Percentiles rank a stretch among this genome's conserved stretches.
Evolutionary conservation across 2,797 vertebrate species (phyloP).

Genomic region (Lepilemur septentrionalis): DNA sequence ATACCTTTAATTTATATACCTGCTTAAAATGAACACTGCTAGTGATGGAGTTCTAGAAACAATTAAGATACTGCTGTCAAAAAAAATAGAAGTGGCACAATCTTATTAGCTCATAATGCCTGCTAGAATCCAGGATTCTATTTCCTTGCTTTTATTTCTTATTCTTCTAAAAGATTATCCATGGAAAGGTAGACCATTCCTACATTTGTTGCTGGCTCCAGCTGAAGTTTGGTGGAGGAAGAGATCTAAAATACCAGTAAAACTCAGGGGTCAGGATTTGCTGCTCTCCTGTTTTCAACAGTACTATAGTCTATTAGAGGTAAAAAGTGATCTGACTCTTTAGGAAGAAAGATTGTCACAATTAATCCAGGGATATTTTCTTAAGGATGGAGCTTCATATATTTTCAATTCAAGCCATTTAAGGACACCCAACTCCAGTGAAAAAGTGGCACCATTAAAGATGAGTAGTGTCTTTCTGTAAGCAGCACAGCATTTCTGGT

Average conservation of each 20-base stretch:
- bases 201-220: background rate
- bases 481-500: background rate
- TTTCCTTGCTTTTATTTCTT: conserved; percentile 18
- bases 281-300: background rate
- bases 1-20: conserved; percentile 72
- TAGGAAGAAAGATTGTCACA: conserved; percentile 3
- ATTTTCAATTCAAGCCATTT: background rate
- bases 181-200: background rate
- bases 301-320: background rate
- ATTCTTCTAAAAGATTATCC: background rate
- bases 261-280: background rate
- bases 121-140: conserved; percentile 59
- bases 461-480: background rate
- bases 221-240: background rate
- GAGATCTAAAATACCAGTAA: background rate
- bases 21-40: conserved; percentile 75
- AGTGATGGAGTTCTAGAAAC: conserved; percentile 79
- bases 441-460: background rate
- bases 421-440: background rate
- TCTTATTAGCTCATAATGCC: conserved; percentile 59
- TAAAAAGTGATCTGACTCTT: background rate
- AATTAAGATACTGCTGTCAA: conserved; percentile 80
- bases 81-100: conserved; percentile 73
- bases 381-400: background rate
- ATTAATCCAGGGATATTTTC: background rate